Conservation (phyloP, 2,797 vertebrate species). For the Fistularia tabacaria region DNA sequence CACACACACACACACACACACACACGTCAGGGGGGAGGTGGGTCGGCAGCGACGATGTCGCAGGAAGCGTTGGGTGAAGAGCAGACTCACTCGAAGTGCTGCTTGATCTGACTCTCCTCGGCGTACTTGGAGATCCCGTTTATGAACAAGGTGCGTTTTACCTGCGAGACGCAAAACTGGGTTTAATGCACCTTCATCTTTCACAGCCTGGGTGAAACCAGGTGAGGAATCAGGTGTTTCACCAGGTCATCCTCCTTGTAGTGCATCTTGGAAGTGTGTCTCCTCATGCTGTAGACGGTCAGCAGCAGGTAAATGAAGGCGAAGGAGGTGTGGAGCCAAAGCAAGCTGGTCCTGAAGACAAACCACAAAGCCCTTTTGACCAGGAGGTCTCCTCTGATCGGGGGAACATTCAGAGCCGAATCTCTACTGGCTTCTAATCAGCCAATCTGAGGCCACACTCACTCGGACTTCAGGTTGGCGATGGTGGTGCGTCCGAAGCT, state of each 20-base stretch:
- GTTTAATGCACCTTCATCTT: background rate
- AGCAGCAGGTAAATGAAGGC: conserved; percentile 95
- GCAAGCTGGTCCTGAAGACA: too few relatives aligned
- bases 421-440: too few relatives aligned
- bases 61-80: background rate
- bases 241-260: conserved; percentile 98
- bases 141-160: conserved; percentile 95
- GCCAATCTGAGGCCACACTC: conserved; percentile 35
- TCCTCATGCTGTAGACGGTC: conserved; percentile 97
- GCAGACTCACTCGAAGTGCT: conserved; percentile 92
- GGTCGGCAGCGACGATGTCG: background rate
- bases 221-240: conserved; percentile 38
- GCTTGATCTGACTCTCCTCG: conserved; percentile 88
- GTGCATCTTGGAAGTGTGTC: conserved; percentile 98
- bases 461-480: conserved; percentile 93
- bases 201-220: background rate
- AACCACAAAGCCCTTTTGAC: too few relatives aligned
- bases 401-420: too few relatives aligned
- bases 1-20: background rate
- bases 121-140: conserved; percentile 91
- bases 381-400: too few relatives aligned
- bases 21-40: background rate
- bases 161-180: conserved; percentile 64
- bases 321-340: conserved; percentile 92
- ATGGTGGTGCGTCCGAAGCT: conserved; percentile 97